These are phyloP conservation scores for Malurus cyaneus DNA, from an alignment of 2,113 vertebrate genomes.

Conservation along the genomic window DNA sequence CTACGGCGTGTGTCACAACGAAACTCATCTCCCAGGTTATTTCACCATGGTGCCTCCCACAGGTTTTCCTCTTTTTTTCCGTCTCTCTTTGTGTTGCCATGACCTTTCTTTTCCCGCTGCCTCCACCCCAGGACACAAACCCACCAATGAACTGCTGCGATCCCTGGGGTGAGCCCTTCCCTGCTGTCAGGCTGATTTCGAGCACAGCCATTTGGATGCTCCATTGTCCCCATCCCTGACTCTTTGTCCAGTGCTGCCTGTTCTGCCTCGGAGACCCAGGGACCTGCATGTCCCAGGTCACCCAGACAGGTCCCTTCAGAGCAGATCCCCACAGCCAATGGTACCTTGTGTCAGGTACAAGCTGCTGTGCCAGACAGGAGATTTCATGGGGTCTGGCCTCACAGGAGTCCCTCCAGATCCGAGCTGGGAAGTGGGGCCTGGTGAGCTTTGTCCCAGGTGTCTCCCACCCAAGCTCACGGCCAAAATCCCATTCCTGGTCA, in stretches of 20 bases:
- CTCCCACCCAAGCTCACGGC: neutral
- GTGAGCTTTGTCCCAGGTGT: neutral
- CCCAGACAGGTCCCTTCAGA: neutral
- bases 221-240: neutral
- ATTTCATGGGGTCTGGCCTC: neutral
- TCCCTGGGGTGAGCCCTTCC: neutral
- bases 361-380: neutral
- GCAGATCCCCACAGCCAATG: neutral
- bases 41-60: neutral
- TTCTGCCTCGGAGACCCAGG: neutral
- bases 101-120: neutral
- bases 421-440: neutral
- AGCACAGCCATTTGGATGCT: neutral
- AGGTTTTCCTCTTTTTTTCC: neutral
- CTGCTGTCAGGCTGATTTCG: fast-evolving
- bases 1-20: neutral
- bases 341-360: neutral
- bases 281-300: neutral
- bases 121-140: neutral
- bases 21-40: neutral
- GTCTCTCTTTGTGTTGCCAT: neutral
- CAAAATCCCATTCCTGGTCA: neutral
- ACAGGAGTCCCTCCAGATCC: neutral
- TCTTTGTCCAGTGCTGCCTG: neutral
- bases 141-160: fast-evolving